Evolutionary conservation across 2,113 vertebrate genomes (phyloP).

Genomic region (Herpetotheres cachinnans): DNA sequence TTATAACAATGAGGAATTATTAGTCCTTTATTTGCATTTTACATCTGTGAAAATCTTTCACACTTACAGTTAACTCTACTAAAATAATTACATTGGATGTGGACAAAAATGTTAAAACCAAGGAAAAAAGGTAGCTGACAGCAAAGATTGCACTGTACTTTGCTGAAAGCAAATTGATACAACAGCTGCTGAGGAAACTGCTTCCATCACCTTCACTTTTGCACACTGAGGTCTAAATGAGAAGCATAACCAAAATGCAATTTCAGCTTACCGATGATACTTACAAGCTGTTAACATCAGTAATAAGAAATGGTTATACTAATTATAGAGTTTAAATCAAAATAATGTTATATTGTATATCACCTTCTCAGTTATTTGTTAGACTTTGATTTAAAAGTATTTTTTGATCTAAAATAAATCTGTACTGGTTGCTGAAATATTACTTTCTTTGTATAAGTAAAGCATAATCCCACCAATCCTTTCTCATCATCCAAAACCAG

Average conservation of each 20-base stretch:
- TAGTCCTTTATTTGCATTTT: background rate
- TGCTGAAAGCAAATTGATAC: background rate
- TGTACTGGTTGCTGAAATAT: background rate
- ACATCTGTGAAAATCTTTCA: background rate
- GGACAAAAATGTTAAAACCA: background rate
- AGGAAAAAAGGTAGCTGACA: background rate
- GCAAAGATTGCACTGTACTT: background rate
- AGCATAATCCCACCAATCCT: background rate
- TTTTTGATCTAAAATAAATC: background rate
- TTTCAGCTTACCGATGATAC: background rate
- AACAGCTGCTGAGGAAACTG: background rate
- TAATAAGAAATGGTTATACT: background rate
- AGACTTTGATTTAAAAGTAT: background rate
- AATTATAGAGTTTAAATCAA: background rate
- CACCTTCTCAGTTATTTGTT: background rate
- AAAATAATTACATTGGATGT: background rate
- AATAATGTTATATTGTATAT: background rate
- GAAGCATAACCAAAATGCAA: background rate
- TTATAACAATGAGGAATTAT: background rate
- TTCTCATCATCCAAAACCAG: background rate
- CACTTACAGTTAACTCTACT: background rate
- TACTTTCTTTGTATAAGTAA: background rate
- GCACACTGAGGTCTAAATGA: background rate
- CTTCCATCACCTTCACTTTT: background rate
- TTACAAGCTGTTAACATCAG: background rate